Evolutionary conservation across 2,113 vertebrate genomes (phyloP).

Genomic region (Rana temporaria): DNA sequence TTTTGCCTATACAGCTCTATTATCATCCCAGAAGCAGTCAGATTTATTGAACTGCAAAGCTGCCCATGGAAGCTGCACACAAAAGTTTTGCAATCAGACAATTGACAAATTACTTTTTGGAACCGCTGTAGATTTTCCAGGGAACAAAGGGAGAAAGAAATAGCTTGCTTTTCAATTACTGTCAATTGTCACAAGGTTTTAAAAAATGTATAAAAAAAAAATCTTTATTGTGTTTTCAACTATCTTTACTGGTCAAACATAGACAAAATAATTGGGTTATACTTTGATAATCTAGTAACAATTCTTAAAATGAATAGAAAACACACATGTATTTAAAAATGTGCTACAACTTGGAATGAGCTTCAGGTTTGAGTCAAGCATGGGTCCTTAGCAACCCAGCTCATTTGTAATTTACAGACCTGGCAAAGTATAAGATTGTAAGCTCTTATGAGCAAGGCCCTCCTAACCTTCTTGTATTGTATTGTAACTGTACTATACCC

Average conservation of each 20-base stretch:
- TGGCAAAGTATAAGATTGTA: no score
- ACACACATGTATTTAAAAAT: no score
- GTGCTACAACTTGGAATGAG: no score
- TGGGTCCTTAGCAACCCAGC: no score
- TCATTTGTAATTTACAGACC: no score
- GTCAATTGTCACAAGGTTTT: constrained; percentile 27
- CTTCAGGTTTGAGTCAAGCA: no score
- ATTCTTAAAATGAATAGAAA: no score
- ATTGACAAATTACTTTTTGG: constrained; percentile 54
- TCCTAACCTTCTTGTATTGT: no score
- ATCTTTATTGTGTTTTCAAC: not conserved
- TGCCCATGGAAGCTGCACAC: constrained; percentile 35
- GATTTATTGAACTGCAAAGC: constrained; percentile 49
- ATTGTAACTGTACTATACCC: no score
- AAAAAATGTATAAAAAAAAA: constrained; percentile 16
- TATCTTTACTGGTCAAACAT: not conserved
- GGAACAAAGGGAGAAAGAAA: constrained; percentile 30
- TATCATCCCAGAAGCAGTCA: constrained; percentile 43
- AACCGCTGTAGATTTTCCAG: constrained; percentile 37
- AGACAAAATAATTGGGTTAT: not conserved
- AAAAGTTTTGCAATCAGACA: constrained; percentile 53
- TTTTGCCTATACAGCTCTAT: constrained; percentile 49
- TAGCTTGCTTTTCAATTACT: constrained; percentile 49
- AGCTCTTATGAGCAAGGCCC: no score
- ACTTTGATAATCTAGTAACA: not conserved